Percentiles rank a stretch among this genome's conserved stretches.
Conservation (phyloP, 92 coral and sea anemone species). For the Phenganax marumi region DNA sequence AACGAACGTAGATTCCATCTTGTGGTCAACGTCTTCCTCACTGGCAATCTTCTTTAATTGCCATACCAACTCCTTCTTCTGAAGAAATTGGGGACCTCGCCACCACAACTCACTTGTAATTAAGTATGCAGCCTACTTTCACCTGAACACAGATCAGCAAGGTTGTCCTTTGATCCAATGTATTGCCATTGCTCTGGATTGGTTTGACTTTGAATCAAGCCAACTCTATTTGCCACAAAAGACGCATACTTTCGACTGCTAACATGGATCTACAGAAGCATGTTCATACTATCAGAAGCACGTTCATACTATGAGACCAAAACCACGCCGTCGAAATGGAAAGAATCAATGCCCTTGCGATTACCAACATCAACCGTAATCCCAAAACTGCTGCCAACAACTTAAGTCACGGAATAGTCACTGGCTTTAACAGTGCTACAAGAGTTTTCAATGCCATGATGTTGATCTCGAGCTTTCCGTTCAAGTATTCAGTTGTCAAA, state of each 20-base stretch:
- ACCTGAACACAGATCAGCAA: background rate
- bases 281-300: too few species aligned
- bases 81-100: background rate
- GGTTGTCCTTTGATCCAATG: background rate
- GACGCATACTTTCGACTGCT: background rate
- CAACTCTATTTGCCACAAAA: constrained; percentile 15
- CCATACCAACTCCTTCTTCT: background rate
- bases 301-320: background rate
- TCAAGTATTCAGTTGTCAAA: constrained; percentile 32
- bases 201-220: background rate
- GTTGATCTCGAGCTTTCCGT: too few species aligned
- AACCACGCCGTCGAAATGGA: background rate
- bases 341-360: background rate
- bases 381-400: constrained; percentile 13
- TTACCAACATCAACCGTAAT: background rate
- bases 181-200: background rate
- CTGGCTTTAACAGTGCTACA: too few species aligned
- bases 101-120: constrained; percentile 8
- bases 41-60: background rate
- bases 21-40: background rate
- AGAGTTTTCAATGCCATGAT: too few species aligned
- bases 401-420: background rate
- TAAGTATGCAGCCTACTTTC: background rate
- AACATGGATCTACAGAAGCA: background rate
- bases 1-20: background rate